These are phyloP conservation scores for Mystacornis crossleyi DNA, from an alignment of 2,113 vertebrate genomes.

Conservation along the genomic window DNA sequence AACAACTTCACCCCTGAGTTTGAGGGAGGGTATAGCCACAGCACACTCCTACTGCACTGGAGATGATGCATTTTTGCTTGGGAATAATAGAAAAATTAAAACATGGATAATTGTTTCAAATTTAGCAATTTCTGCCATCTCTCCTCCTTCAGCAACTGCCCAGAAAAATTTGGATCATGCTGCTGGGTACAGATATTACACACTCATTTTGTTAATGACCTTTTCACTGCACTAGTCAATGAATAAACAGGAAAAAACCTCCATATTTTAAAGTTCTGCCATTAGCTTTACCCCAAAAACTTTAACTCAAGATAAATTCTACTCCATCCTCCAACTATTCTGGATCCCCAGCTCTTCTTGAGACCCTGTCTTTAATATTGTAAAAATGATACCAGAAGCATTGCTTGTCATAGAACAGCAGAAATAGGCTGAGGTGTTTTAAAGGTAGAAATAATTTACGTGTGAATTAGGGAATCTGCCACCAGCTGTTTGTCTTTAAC, in stretches of 20 bases:
- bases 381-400: not conserved
- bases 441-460: not conserved
- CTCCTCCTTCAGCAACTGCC: not conserved
- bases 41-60: not conserved
- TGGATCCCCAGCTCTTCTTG: not conserved
- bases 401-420: not conserved
- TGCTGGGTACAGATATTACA: not conserved
- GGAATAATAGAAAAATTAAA: not conserved
- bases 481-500: not conserved
- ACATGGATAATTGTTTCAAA: not conserved
- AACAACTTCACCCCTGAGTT: not conserved
- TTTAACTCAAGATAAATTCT: not conserved
- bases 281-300: not conserved
- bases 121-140: not conserved
- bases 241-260: not conserved
- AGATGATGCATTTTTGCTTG: not conserved
- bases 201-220: not conserved
- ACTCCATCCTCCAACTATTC: not conserved
- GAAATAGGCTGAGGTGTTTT: not conserved
- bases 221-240: not conserved
- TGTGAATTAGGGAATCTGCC: not conserved
- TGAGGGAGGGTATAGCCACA: not conserved
- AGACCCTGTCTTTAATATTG: not conserved
- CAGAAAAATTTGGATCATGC: not conserved
- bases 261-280: accelerated